phyloP scores from a whole-genome alignment of 2,888 invertebrate species.

The Drosophila nr. perissopoda region DNA sequence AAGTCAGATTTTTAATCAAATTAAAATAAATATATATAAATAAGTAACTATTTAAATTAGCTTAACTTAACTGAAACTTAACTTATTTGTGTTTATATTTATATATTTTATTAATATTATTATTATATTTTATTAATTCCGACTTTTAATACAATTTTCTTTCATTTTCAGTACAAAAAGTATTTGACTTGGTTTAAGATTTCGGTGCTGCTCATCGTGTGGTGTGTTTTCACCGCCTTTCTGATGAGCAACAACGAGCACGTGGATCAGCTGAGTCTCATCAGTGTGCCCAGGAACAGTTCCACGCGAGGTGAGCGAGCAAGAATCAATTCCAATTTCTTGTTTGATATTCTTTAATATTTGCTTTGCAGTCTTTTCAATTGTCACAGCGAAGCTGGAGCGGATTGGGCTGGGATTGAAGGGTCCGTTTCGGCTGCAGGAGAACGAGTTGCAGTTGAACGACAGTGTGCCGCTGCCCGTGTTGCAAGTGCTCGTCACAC shows the following conservation, averaged over 20 bases:
- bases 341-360: not conserved
- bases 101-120: not conserved
- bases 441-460: conserved; percentile 80
- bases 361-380: conserved; percentile 74
- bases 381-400: conserved; percentile 81
- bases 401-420: conserved; percentile 86
- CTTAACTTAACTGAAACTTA: not conserved
- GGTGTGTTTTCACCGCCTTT: conserved; percentile 89
- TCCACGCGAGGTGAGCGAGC: conserved; percentile 64
- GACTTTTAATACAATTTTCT: not conserved
- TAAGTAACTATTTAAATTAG: not conserved
- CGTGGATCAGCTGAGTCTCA: conserved; percentile 87
- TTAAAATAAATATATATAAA: not conserved
- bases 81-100: not conserved
- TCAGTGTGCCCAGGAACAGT: conserved; percentile 86
- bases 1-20: not conserved
- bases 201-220: conserved; percentile 87
- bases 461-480: conserved; percentile 65
- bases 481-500: conserved; percentile 71
- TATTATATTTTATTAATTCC: not conserved
- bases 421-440: conserved; percentile 87
- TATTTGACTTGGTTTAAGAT: conserved; percentile 85
- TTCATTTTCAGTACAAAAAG: conserved; percentile 67
- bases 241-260: conserved; percentile 90
- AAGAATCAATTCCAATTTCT: not conserved